phyloP scores from a whole-genome alignment of 1,140 invertebrate genomes.

The Anagrus nilaparvatae region DNA sequence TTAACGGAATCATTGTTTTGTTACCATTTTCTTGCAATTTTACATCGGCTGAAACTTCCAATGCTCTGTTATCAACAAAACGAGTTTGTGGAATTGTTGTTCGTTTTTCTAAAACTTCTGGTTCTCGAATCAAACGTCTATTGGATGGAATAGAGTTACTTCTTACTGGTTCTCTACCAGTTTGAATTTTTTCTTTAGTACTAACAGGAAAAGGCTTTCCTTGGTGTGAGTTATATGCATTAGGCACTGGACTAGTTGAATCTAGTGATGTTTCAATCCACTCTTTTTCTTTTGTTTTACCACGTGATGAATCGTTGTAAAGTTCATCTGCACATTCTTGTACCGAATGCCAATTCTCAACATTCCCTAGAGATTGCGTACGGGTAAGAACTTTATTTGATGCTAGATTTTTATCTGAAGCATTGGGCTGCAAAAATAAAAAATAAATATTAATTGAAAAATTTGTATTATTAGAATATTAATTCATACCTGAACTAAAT shows the following conservation, averaged over 20 bases:
- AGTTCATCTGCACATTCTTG: no score
- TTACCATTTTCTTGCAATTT: slow-evolving; percentile 24
- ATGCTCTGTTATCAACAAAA: slow-evolving; percentile 25
- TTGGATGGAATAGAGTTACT: slow-evolving; percentile 23
- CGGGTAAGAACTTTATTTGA: slow-evolving; percentile 42
- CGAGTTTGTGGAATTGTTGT: slow-evolving; percentile 15
- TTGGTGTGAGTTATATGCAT: slow-evolving; percentile 13
- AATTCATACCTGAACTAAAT: slow-evolving; percentile 20
- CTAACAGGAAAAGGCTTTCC: slow-evolving; percentile 13
- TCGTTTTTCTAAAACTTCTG: slow-evolving; percentile 14
- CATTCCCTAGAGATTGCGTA: slow-evolving; percentile 52
- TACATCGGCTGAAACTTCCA: slow-evolving; percentile 37
- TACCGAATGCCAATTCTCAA: slow-evolving; percentile 43
- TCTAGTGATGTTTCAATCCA: slow-evolving; percentile 68
- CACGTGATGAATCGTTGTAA: slow-evolving; percentile 17
- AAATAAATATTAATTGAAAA: slow-evolving; percentile 21
- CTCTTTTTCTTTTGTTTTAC: slow-evolving; percentile 48
- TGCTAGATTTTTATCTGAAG: slow-evolving; percentile 18
- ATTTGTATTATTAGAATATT: slow-evolving; percentile 22
- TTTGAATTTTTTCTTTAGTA: slow-evolving; percentile 14
- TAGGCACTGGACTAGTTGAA: slow-evolving; percentile 35
- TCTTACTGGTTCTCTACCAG: slow-evolving; percentile 9
- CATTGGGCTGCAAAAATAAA: slow-evolving; percentile 14
- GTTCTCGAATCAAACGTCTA: slow-evolving; percentile 20
- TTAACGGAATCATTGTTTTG: slow-evolving; percentile 51